Evolutionary conservation across 2,888 invertebrate genomes (phyloP).

Genomic region (Ennomos erosarius): DNA sequence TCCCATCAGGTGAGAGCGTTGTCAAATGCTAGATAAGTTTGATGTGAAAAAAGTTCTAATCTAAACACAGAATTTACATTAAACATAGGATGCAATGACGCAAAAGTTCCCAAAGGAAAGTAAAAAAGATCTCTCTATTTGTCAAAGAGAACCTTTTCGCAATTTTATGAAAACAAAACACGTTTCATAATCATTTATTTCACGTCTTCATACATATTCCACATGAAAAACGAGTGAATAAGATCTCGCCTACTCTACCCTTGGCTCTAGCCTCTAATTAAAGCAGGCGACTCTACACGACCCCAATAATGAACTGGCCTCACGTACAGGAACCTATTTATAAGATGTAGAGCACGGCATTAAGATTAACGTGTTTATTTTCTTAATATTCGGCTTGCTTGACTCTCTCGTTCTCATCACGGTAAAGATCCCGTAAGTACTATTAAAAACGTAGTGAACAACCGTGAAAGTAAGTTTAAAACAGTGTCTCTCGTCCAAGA

Average conservation of each 20-base stretch:
- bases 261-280: conserved; percentile 15
- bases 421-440: too few relatives aligned
- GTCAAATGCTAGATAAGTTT: too few relatives aligned
- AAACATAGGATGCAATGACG: too few relatives aligned
- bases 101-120: neutral
- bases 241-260: conserved; percentile 3
- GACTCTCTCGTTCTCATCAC: too few relatives aligned
- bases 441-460: too few relatives aligned
- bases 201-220: conserved; percentile 18
- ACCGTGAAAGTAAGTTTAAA: too few relatives aligned
- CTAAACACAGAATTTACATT: too few relatives aligned
- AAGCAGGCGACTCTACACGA: conserved; percentile 13
- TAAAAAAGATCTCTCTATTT: conserved; percentile 3
- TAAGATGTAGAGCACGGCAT: conserved; percentile 1
- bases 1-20: too few relatives aligned
- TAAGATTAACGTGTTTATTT: neutral
- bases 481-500: too few relatives aligned
- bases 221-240: conserved; percentile 6
- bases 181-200: conserved; percentile 23
- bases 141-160: conserved; percentile 23
- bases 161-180: conserved; percentile 23
- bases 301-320: conserved; percentile 2
- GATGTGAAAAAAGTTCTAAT: too few relatives aligned
- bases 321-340: neutral
- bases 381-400: neutral